phyloP scores from a whole-genome alignment of 2,113 vertebrate genomes.

The Stigmatopora argus region DNA sequence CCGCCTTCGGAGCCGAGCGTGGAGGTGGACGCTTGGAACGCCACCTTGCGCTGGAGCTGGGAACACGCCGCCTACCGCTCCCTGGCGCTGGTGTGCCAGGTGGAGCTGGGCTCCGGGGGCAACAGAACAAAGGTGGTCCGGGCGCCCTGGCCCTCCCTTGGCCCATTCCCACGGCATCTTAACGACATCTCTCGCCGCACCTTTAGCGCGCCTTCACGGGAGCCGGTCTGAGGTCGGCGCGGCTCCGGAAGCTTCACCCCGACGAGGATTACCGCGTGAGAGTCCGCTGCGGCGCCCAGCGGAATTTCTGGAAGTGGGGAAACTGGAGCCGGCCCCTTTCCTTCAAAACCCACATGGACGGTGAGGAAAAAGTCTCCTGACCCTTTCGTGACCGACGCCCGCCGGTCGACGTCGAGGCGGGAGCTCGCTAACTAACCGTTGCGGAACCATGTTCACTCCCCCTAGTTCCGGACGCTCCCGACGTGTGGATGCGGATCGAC shows the following conservation, averaged over 20 bases:
- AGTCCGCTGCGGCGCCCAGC: conserved; percentile 61
- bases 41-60: conserved; percentile 66
- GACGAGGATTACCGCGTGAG: conserved; percentile 46
- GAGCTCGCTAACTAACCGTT: no score
- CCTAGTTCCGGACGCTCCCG: conserved; percentile 63
- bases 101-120: conserved; percentile 31
- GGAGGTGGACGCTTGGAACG: conserved; percentile 45
- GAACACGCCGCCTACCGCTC: conserved; percentile 32
- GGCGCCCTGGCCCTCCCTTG: no score
- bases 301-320: conserved; percentile 71
- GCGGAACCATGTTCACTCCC: no score
- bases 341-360: conserved; percentile 55
- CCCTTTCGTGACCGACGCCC: no score
- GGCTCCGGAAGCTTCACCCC: conserved; percentile 49
- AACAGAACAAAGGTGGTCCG: conserved; percentile 35
- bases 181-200: no score
- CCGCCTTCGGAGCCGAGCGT: conserved; percentile 33
- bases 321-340: conserved; percentile 48
- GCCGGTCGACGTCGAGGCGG: no score
- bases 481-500: conserved; percentile 65
- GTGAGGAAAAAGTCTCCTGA: conserved; percentile 38
- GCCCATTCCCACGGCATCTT: no score
- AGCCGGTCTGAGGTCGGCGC: conserved; percentile 43
- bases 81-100: conserved; percentile 63
- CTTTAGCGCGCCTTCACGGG: conserved; percentile 58